phyloP scores from a whole-genome alignment of 2,113 vertebrate genomes.

The Saguinus midas region DNA sequence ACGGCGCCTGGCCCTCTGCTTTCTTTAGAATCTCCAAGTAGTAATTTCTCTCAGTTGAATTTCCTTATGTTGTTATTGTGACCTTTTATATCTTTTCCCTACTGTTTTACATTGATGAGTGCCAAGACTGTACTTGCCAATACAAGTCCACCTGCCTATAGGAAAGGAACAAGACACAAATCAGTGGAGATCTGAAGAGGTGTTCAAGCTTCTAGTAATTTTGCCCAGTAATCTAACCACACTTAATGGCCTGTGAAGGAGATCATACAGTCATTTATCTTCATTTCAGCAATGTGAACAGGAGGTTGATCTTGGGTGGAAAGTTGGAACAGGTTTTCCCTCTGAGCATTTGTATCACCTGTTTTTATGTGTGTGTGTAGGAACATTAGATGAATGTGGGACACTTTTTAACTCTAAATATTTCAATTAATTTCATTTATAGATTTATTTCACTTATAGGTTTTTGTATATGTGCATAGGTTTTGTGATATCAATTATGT shows the following conservation, averaged over 20 bases:
- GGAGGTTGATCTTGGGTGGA: not conserved
- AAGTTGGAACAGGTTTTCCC: not conserved
- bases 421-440: slow-evolving; percentile 7
- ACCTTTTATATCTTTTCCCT: slow-evolving; percentile 42
- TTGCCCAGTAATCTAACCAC: slow-evolving; percentile 47
- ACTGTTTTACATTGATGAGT: slow-evolving; percentile 42
- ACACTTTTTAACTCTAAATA: slow-evolving; percentile 44
- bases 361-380: not conserved
- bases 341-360: not conserved
- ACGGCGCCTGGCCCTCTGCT: not conserved
- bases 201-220: slow-evolving; percentile 20
- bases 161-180: slow-evolving; percentile 33
- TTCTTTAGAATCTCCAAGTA: slow-evolving; percentile 20
- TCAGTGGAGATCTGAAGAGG: slow-evolving; percentile 54
- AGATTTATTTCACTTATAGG: slow-evolving; percentile 1
- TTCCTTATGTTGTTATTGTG: slow-evolving; percentile 49
- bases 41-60: slow-evolving; percentile 18
- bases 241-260: slow-evolving; percentile 46
- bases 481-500: slow-evolving; percentile 6
- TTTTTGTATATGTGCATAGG: not conserved
- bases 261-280: not conserved
- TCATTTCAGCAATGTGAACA: slow-evolving; percentile 48
- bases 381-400: not conserved
- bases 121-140: slow-evolving; percentile 59
- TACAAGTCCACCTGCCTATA: slow-evolving; percentile 48